Evolutionary conservation across 2,797 vertebrate genomes (phyloP).

Genomic region (Microchirus variegatus): DNA sequence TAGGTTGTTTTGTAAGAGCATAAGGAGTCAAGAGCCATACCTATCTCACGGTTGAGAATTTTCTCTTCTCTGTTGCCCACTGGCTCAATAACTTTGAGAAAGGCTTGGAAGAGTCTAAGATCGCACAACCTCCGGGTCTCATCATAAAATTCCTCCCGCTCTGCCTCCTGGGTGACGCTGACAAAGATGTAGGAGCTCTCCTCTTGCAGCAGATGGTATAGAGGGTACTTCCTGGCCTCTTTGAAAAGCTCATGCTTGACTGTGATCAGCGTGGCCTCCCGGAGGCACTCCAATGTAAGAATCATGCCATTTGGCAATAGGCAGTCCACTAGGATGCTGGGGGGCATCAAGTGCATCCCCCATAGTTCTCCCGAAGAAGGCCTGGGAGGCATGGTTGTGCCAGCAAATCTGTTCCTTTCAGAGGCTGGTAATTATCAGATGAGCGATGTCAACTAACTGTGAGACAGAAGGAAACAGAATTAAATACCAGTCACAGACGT

Average conservation of each 20-base stretch:
- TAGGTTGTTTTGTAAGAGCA: background rate
- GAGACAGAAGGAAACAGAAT: slow-evolving; percentile 38
- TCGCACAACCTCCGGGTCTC: slow-evolving; percentile 97
- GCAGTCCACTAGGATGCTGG: slow-evolving; percentile 96
- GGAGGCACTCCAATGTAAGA: slow-evolving; percentile 97
- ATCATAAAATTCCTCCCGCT: slow-evolving; percentile 98
- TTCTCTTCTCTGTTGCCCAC: slow-evolving; percentile 99
- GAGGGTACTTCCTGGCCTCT: slow-evolving; percentile 96
- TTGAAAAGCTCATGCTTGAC: slow-evolving; percentile 99
- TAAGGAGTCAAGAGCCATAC: slow-evolving; percentile 70
- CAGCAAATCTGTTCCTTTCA: slow-evolving; percentile 56
- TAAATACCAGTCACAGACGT: slow-evolving; percentile 40
- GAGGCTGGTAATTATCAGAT: slow-evolving; percentile 62
- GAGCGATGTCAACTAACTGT: slow-evolving; percentile 60
- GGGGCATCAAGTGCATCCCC: slow-evolving; percentile 99
- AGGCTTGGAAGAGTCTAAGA: slow-evolving; percentile 95
- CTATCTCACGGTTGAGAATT: slow-evolving; percentile 98
- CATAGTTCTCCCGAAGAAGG: slow-evolving; percentile 98
- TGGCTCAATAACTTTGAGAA: slow-evolving; percentile 98
- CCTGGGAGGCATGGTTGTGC: slow-evolving; percentile 91
- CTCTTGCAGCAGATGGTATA: slow-evolving; percentile 96
- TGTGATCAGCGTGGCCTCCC: slow-evolving; percentile 95
- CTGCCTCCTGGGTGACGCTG: slow-evolving; percentile 97
- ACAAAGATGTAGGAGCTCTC: slow-evolving; percentile 99
- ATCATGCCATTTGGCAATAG: slow-evolving; percentile 98